These are phyloP conservation scores for Erebia epiphron DNA, from an alignment of 2,888 invertebrate species.

Conservation along the genomic window DNA sequence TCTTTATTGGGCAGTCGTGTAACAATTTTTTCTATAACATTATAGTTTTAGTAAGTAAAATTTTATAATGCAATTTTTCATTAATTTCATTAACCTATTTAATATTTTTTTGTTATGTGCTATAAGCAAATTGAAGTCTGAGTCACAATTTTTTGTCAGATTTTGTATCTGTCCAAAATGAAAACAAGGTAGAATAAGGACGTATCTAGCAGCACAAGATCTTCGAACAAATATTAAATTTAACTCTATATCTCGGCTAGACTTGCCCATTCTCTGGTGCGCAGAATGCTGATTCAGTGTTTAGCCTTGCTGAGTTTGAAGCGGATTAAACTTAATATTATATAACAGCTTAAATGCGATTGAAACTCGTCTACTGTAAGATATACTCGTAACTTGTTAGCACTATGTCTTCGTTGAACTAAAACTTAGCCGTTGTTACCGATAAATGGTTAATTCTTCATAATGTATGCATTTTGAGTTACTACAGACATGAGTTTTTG, in stretches of 20 bases:
- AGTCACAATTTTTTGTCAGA: too few relatives aligned
- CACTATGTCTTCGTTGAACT: conserved; percentile 2
- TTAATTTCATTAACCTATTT: too few relatives aligned
- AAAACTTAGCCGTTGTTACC: background rate
- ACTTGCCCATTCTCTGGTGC: conserved; percentile 32
- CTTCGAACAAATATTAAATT: conserved; percentile 35
- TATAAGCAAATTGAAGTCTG: too few relatives aligned
- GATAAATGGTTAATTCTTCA: background rate
- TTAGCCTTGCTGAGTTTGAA: conserved; percentile 28
- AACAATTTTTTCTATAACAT: too few relatives aligned
- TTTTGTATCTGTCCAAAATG: too few relatives aligned
- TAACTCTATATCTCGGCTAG: conserved; percentile 33
- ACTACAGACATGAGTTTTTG: too few relatives aligned
- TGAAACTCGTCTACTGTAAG: conserved; percentile 11
- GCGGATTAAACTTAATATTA: conserved; percentile 22
- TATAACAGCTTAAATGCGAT: conserved; percentile 24
- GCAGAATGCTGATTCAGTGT: conserved; percentile 35
- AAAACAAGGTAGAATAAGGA: background rate
- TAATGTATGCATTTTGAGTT: background rate
- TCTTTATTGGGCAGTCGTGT: too few relatives aligned
- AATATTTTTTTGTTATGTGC: too few relatives aligned
- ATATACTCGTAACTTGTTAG: conserved; percentile 5
- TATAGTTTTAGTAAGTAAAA: too few relatives aligned
- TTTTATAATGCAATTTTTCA: too few relatives aligned
- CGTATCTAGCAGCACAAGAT: conserved; percentile 20